Conservation (phyloP, 2,797 vertebrate species). For the Bovichtus diacanthus region DNA sequence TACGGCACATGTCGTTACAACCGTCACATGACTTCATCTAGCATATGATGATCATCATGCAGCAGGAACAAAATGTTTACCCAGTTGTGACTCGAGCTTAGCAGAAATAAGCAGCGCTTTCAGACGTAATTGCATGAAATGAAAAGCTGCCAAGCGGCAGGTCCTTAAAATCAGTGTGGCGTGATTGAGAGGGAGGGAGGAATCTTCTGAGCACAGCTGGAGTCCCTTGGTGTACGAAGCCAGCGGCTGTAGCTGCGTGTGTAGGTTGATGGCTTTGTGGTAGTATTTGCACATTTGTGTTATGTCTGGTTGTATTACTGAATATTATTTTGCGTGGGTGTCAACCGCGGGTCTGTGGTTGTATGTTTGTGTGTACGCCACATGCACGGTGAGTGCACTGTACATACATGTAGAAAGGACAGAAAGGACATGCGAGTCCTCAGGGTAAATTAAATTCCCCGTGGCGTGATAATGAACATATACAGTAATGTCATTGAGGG, state of each 20-base stretch:
- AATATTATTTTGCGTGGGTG: constrained; percentile 45
- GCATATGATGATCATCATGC: constrained; percentile 46
- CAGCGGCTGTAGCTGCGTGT: constrained; percentile 45
- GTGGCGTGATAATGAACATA: constrained; percentile 41
- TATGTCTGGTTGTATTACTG: constrained; percentile 57
- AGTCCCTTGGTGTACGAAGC: constrained; percentile 58
- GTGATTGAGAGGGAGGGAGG: constrained; percentile 73
- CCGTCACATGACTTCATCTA: constrained; percentile 7
- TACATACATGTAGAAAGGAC: constrained; percentile 17
- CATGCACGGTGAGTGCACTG: not conserved
- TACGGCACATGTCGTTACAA: not conserved
- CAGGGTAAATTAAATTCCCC: constrained; percentile 17
- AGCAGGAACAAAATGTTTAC: constrained; percentile 64
- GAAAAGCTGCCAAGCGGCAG: constrained; percentile 72
- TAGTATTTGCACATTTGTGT: constrained; percentile 54
- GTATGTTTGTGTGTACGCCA: constrained; percentile 3
- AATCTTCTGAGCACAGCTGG: constrained; percentile 73
- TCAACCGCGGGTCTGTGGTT: constrained; percentile 1
- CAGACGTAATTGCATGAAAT: constrained; percentile 77
- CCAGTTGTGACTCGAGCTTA: constrained; percentile 53
- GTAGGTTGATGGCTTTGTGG: constrained; percentile 51
- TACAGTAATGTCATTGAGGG: constrained; percentile 37
- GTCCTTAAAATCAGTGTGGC: constrained; percentile 76
- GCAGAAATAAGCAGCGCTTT: constrained; percentile 63
- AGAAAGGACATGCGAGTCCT: not conserved